These are phyloP conservation scores for Macroglossus sobrinus DNA, from an alignment of 2,113 vertebrate genomes.

Conservation along the genomic window DNA sequence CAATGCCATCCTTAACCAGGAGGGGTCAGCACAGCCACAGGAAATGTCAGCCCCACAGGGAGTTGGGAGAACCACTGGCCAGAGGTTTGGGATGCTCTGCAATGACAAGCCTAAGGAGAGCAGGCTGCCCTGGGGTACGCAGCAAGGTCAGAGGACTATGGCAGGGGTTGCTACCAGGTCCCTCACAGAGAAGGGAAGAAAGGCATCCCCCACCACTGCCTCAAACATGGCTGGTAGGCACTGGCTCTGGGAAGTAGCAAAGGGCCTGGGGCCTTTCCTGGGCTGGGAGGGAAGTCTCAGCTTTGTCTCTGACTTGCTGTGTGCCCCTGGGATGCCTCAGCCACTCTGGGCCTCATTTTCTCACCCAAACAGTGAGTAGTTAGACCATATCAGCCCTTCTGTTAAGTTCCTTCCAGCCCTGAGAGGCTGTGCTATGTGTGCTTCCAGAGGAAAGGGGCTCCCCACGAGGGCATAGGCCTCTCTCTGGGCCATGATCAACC, in stretches of 20 bases:
- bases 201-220: not conserved
- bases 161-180: not conserved
- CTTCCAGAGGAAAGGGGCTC: not conserved
- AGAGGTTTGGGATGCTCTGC: slow-evolving; percentile 17
- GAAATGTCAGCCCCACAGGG: slow-evolving; percentile 4
- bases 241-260: not conserved
- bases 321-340: not conserved
- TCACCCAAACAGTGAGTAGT: not conserved
- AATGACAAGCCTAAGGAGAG: not conserved
- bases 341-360: not conserved
- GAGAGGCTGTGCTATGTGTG: not conserved
- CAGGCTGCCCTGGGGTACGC: not conserved
- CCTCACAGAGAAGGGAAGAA: not conserved
- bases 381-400: not conserved
- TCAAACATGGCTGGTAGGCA: not conserved
- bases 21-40: slow-evolving; percentile 68
- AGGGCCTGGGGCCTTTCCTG: not conserved
- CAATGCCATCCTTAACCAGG: slow-evolving; percentile 41
- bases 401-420: not conserved
- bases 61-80: not conserved
- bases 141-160: not conserved
- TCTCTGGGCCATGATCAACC: no score
- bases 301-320: not conserved
- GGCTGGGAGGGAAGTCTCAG: not conserved
- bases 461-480: accelerated